Evolutionary conservation across 2,113 vertebrate species (phyloP), one percentile per base, ranked within the genome.

Genomic region (Amphiprion percula): DNA sequence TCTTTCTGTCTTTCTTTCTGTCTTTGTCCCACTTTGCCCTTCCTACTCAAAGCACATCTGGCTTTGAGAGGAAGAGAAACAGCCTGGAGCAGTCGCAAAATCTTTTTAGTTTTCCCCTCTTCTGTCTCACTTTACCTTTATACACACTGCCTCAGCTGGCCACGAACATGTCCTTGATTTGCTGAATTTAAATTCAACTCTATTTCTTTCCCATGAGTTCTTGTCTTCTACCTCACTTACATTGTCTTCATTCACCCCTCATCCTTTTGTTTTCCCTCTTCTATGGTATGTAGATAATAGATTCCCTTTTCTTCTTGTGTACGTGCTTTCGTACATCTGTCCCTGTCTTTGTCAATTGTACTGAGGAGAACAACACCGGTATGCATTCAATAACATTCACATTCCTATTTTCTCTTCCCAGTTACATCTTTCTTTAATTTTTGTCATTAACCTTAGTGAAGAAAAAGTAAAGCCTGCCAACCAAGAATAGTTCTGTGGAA

Each of bases 1-100:
- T 65, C 75, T 62, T 52, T 67, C 46, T 63, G 55, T 65, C 75
- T 62, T 52, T 67, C 46, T 63, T 14, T 10, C 9, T 14, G 37
- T 77, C 5, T 16, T 10, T 65, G 54, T 68, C 30, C 44, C 10
- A 6, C 84, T 86, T 47, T 46, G 49, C 26, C 26, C 26, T 26
- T 26, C 26, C 26, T 26, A 37, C 12, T 44, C 24, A 47, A 77
- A 74, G 72, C 44, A 86, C 86, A 86, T 88, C 75, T 88, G 83
- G 68, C 68, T 90, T 73, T 79, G 47, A 83, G 68, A 77, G 66
- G 55, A 84, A 78, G 52, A 72, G 61, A 85, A 86, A 81, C 66
- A 86, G 77, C 66, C 78, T n/a, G 10, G 16, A 87, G 75, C 76
- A 1, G 0, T 77, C 82, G 68, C 37, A 37, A 24, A 33, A 79